Percentiles rank a stretch among this genome's conserved stretches.
phyloP scores from a whole-genome alignment of 1,140 invertebrate species.

The Papilio dardanus region DNA sequence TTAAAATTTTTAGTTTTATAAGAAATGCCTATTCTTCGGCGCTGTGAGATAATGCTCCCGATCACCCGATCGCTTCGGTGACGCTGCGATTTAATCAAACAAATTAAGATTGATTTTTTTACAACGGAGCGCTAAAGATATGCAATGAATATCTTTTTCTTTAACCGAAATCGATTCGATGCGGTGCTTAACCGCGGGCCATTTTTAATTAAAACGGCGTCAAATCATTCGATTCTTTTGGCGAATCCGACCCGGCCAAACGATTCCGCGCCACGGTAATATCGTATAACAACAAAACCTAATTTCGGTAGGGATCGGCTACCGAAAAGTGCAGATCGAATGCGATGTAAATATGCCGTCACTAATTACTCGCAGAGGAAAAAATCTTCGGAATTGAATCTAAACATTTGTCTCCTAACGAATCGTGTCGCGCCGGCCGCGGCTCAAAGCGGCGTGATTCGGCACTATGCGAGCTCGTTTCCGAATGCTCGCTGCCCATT shows the following conservation, averaged over 20 bases:
- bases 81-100: constrained; percentile 48
- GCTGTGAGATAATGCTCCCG: constrained; percentile 63
- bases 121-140: constrained; percentile 37
- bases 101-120: constrained; percentile 57
- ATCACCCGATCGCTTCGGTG: constrained; percentile 54
- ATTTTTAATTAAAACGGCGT: constrained; percentile 44
- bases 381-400: constrained; percentile 78
- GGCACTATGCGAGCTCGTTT: constrained; percentile 73
- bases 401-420: constrained; percentile 82
- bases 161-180: constrained; percentile 40
- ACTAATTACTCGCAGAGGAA: constrained; percentile 67
- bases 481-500: constrained; percentile 80
- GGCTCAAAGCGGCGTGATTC: constrained; percentile 79
- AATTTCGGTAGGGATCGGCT: constrained; percentile 64
- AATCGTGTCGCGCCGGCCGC: constrained; percentile 76
- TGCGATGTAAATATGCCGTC: constrained; percentile 68
- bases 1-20: constrained; percentile 60
- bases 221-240: constrained; percentile 42
- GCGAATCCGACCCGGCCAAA: constrained; percentile 40
- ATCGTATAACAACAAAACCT: constrained; percentile 60
- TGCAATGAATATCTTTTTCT: constrained; percentile 37
- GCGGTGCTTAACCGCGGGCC: constrained; percentile 41
- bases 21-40: constrained; percentile 58
- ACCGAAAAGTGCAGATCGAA: constrained; percentile 62
- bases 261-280: constrained; percentile 33